Base-by-base conservation (phyloP, 2,797 vertebrate species). In the Erethizon dorsatum region DNA sequence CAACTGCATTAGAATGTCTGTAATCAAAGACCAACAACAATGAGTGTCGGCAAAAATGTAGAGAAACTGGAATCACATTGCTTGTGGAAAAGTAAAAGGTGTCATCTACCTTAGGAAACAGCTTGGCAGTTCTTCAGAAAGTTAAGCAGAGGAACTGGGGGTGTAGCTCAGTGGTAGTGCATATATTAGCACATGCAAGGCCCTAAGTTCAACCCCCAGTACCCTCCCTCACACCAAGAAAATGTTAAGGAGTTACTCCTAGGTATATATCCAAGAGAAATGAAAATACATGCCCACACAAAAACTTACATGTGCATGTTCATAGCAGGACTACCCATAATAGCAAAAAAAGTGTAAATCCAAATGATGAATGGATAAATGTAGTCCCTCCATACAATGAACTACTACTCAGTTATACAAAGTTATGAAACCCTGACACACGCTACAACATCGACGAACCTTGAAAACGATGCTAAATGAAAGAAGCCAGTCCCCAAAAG, bases 351-450 rank as follows among this genome's bases (percentile, higher is more conserved):
- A 31, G 37, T 37, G 33, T 26, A 79, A 90, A 79, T 14, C 41
- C 61, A 92, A 63, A 86, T 37, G 26, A 91, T 67, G 33, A 83
- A 83, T 47, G n/a, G 50, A 65, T 84, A 92, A 86, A 89, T 28
- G 5, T 78, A 50, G 5, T 33, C 31, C 13, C 33, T 45, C 37
- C 12, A 82, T 56, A 41, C 26, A 80, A 80, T 45, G 45, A 94
- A 95, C 69, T 41, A 88, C 14, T 71, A 54, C 50, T 85, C 47
- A 47, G 79, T n/a, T 79, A 79, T 17, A 95, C n/a, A 47, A 85
- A 88, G 65, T 50, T 77, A 83, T 77, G 22, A 90, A 63, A 50
- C 71, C 47, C 45, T 86, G 41, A 80, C 20, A 78, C 6, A 73
- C 65, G n/a, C 22, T 87, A 26, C 24, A 82, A 86, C 41, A 87